Evolutionary conservation across 1,140 invertebrate genomes (phyloP).

Genomic region (Bombus picipes): DNA sequence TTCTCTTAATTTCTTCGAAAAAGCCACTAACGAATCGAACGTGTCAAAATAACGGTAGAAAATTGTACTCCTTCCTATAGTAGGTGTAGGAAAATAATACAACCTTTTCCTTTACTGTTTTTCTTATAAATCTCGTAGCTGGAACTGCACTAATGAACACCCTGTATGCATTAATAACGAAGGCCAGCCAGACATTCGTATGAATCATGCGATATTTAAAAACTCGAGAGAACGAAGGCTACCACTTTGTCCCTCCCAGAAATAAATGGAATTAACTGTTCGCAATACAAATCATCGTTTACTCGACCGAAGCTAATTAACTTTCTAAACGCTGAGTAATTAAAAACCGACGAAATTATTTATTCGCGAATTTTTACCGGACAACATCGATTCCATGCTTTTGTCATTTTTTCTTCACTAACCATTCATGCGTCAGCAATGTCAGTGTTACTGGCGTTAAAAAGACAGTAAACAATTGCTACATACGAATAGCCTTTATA

Average conservation of each 20-base stretch:
- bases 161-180: background rate
- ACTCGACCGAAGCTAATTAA: background rate
- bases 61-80: background rate
- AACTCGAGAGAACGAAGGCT: background rate
- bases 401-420: background rate
- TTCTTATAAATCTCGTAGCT: background rate
- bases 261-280: background rate
- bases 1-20: slow-evolving; percentile 15
- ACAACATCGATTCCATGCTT: no score
- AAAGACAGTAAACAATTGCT: background rate
- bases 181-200: background rate
- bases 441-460: background rate
- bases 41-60: background rate
- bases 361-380: no score
- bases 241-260: background rate
- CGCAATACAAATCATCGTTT: background rate
- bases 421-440: background rate
- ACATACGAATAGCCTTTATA: background rate
- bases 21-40: background rate
- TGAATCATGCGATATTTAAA: background rate
- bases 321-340: background rate
- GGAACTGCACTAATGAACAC: background rate
- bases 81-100: no score
- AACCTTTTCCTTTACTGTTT: background rate
- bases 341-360: background rate